phyloP scores from a whole-genome alignment of 2,113 vertebrate species.

The Indicator indicator region DNA sequence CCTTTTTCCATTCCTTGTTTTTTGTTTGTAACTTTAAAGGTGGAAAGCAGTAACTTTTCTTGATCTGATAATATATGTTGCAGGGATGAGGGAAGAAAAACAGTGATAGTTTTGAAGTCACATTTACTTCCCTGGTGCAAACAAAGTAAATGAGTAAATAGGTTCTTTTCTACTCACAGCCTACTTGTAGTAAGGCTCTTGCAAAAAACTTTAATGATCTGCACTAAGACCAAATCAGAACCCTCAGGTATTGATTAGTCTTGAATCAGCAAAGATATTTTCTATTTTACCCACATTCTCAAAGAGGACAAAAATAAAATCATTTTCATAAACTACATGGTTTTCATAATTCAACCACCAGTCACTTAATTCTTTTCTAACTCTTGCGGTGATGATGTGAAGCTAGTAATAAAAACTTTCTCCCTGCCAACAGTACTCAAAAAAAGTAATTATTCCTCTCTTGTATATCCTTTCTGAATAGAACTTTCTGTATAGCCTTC shows the following conservation, averaged over 20 bases:
- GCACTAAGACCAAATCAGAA: neutral
- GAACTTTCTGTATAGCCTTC: neutral
- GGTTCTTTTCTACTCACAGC: neutral
- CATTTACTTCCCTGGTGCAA: neutral
- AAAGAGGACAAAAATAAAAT: neutral
- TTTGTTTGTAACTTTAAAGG: neutral
- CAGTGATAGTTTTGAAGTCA: neutral
- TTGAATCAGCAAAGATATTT: neutral
- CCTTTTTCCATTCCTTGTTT: neutral
- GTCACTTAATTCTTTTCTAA: neutral
- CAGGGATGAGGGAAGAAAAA: neutral
- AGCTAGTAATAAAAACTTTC: neutral
- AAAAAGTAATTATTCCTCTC: neutral
- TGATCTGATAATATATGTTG: neutral
- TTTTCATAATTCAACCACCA: conserved; percentile 24
- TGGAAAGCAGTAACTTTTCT: neutral
- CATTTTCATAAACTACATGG: neutral
- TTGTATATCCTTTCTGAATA: neutral
- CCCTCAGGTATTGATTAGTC: neutral
- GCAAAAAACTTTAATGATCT: neutral
- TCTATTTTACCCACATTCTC: neutral
- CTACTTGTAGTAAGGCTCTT: neutral
- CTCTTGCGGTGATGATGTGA: neutral
- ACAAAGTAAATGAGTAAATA: neutral
- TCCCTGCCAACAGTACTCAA: neutral